phyloP scores from a whole-genome alignment of 2,113 vertebrate species.

The Picathartes gymnocephalus region DNA sequence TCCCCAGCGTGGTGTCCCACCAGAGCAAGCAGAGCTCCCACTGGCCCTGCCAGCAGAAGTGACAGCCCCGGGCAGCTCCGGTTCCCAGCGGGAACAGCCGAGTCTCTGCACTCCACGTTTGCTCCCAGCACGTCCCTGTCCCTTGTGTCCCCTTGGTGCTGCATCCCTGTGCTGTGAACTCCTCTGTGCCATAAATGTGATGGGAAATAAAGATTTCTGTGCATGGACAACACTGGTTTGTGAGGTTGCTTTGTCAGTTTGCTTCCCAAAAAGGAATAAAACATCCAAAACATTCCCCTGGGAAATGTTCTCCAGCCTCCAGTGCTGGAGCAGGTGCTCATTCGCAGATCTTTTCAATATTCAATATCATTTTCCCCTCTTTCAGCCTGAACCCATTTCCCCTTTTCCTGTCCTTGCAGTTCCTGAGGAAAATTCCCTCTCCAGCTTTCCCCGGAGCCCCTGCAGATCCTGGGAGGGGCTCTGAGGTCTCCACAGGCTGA shows the following conservation, averaged over 20 bases:
- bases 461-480: background rate
- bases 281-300: background rate
- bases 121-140: accelerated
- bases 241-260: background rate
- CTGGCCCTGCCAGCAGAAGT: conserved; percentile 15
- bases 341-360: background rate
- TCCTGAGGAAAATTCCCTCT: background rate
- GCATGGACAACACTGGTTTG: background rate
- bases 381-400: background rate
- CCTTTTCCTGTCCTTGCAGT: background rate
- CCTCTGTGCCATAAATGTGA: background rate
- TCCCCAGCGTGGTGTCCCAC: background rate
- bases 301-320: background rate
- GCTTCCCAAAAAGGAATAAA: background rate
- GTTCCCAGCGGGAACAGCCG: accelerated
- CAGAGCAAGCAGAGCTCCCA: conserved; percentile 15
- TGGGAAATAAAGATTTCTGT: background rate
- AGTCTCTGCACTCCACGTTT: background rate
- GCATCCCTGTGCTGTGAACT: background rate
- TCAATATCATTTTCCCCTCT: background rate
- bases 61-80: accelerated
- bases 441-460: background rate
- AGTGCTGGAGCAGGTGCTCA: background rate
- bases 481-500: background rate
- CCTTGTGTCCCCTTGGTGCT: background rate